Percentiles rank a stretch among this genome's conserved stretches.
These are phyloP conservation scores for Axea sp. DNA, from an alignment of 2,888 invertebrate genomes.

Conservation along the genomic window DNA sequence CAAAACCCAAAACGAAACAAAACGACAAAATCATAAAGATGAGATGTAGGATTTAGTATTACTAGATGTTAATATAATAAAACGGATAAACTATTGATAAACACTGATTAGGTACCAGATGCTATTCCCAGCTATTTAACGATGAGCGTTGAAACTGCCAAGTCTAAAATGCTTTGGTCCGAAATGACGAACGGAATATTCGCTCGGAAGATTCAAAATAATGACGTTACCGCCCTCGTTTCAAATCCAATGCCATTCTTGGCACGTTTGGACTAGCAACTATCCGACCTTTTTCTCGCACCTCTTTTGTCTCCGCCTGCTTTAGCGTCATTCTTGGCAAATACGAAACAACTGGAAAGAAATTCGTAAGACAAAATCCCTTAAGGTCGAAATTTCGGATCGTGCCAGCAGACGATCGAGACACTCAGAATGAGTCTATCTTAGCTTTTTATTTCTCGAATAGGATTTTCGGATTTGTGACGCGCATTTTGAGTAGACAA, in stretches of 20 bases:
- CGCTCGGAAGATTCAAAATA: conserved; percentile 68
- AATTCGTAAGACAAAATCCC: conserved; percentile 53
- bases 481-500: conserved; percentile 56
- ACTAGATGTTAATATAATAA: neutral
- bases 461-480: conserved; percentile 61
- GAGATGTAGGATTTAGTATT: conserved; percentile 5
- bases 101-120: conserved; percentile 11
- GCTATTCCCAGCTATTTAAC: conserved; percentile 52
- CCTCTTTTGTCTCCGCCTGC: conserved; percentile 52
- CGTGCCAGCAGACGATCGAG: conserved; percentile 39
- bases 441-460: conserved; percentile 41
- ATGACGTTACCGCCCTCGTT: conserved; percentile 67
- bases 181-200: conserved; percentile 61
- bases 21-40: neutral
- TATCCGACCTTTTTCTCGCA: conserved; percentile 47
- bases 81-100: conserved; percentile 3
- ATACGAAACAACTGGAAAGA: conserved; percentile 62
- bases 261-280: conserved; percentile 55
- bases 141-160: conserved; percentile 51
- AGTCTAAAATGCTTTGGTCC: conserved; percentile 57
- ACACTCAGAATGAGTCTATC: conserved; percentile 40
- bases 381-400: conserved; percentile 53
- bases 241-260: conserved; percentile 55
- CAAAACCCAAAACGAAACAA: conserved; percentile 43
- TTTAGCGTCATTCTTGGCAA: conserved; percentile 11